A percentile compares a stretch with the other conserved stretches of the same genome.
Conservation (phyloP, 2,888 invertebrate genomes). For the Macaria liturata region DNA sequence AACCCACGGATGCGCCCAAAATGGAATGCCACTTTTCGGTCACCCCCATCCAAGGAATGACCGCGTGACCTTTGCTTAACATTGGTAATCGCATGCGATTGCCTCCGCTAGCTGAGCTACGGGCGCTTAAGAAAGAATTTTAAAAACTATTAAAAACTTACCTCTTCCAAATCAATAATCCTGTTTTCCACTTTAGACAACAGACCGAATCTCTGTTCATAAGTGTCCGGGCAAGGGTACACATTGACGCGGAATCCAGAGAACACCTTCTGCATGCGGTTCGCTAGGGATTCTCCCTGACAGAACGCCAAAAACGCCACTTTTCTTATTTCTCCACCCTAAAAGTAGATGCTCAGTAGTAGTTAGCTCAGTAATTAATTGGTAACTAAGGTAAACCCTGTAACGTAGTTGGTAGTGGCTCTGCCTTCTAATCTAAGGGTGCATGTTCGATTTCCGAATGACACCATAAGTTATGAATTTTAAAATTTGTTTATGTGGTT, state of each 20-base stretch:
- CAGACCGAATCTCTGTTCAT: constrained; percentile 90
- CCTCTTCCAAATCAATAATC: constrained; percentile 90
- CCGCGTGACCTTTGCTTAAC: too few relatives aligned
- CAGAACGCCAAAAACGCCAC: constrained; percentile 92
- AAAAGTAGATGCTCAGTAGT: constrained; percentile 14
- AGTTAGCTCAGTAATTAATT: not conserved
- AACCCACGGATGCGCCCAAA: too few relatives aligned
- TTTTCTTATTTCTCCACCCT: constrained; percentile 92
- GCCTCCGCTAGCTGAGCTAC: too few relatives aligned
- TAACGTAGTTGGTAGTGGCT: too few relatives aligned
- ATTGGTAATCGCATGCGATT: too few relatives aligned
- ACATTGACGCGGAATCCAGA: constrained; percentile 93
- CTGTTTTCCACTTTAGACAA: constrained; percentile 89
- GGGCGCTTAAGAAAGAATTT: not conserved
- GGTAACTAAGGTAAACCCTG: too few relatives aligned
- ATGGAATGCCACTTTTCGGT: too few relatives aligned
- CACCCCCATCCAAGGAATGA: too few relatives aligned
- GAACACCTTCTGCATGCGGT: constrained; percentile 93
- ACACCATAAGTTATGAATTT: too few relatives aligned
- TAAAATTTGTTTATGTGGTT: too few relatives aligned
- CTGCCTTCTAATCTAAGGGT: too few relatives aligned
- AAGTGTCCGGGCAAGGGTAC: constrained; percentile 93
- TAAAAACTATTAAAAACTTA: constrained; percentile 42
- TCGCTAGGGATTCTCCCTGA: constrained; percentile 93
- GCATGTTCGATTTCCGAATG: too few relatives aligned